Percentiles rank a stretch among this genome's conserved stretches.
Evolutionary conservation across 2,888 invertebrate species (phyloP).

Genomic region (Calephelis perditalis): DNA sequence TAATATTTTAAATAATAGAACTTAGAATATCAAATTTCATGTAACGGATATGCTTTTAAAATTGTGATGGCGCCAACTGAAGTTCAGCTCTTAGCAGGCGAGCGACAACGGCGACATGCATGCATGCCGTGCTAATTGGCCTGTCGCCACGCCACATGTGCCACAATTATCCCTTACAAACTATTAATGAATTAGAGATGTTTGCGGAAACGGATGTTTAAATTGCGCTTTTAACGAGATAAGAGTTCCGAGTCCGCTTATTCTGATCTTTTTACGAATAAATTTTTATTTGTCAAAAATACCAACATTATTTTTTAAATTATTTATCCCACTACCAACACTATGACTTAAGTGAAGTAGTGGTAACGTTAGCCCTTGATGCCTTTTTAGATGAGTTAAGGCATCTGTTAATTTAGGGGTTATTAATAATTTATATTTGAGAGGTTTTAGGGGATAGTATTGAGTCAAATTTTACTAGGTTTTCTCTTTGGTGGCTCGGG

Average conservation of each 20-base stretch:
- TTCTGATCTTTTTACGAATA: too few species aligned
- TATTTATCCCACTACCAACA: too few species aligned
- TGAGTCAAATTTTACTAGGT: too few species aligned
- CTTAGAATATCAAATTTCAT: slow-evolving; percentile 41
- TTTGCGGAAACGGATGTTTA: slow-evolving; percentile 77
- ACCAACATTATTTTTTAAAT: too few species aligned
- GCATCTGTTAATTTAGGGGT: too few species aligned
- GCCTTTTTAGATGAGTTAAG: too few species aligned
- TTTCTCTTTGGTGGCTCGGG: too few species aligned
- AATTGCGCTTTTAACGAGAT: slow-evolving; percentile 69
- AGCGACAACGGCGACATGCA: slow-evolving; percentile 45
- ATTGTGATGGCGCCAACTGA: slow-evolving; percentile 37
- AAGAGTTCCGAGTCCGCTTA: slow-evolving; percentile 34
- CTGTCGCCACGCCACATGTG: slow-evolving; percentile 76
- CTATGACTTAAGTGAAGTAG: too few species aligned
- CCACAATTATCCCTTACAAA: slow-evolving; percentile 72
- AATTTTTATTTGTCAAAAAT: too few species aligned
- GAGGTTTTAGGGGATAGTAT: too few species aligned
- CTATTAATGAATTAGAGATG: slow-evolving; percentile 65
- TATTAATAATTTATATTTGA: too few species aligned
- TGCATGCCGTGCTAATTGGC: slow-evolving; percentile 68
- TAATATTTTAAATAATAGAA: slow-evolving; percentile 19
- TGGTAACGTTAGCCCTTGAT: too few species aligned
- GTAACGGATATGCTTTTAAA: slow-evolving; percentile 36
- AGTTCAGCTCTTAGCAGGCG: slow-evolving; percentile 35